Conservation (phyloP, 1,140 invertebrate species). For the Drosophila fuyamai region DNA sequence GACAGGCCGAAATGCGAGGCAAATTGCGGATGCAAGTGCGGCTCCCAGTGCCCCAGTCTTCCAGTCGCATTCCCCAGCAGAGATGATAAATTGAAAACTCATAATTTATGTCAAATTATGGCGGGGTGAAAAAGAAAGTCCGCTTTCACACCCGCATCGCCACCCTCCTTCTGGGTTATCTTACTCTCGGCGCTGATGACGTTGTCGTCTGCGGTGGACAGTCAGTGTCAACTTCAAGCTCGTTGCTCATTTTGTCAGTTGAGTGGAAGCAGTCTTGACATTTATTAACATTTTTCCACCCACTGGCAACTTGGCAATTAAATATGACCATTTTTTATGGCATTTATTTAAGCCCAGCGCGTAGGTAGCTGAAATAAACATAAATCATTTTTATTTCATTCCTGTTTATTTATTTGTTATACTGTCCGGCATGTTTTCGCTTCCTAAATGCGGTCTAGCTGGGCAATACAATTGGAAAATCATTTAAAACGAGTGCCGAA, state of each 20-base stretch:
- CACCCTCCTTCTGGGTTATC: conserved; percentile 3
- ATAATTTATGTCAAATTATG: conserved; percentile 79
- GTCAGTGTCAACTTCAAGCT: conserved; percentile 59
- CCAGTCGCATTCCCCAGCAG: neutral
- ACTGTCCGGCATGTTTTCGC: conserved; percentile 24
- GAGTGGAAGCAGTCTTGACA: conserved; percentile 74
- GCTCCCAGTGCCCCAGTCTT: neutral
- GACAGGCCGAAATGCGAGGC: conserved; percentile 33
- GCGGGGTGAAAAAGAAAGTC: conserved; percentile 4
- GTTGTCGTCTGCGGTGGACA: conserved; percentile 39
- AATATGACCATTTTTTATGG: conserved; percentile 52
- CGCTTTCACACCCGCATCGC: neutral
- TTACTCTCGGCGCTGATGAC: conserved; percentile 22
- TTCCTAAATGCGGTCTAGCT: conserved; percentile 24
- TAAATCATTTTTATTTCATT: conserved; percentile 62
- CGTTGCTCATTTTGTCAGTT: conserved; percentile 69
- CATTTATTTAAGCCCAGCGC: conserved; percentile 58
- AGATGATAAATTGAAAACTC: conserved; percentile 79
- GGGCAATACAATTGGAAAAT: conserved; percentile 35
- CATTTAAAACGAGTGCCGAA: conserved; percentile 25
- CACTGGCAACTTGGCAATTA: conserved; percentile 54
- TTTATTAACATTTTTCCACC: conserved; percentile 72
- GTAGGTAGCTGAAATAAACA: conserved; percentile 57
- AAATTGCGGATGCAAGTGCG: conserved; percentile 49
- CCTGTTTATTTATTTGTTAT: conserved; percentile 7